Conservation (phyloP, 2,797 vertebrate species). For the Periophthalmus magnuspinnatus region DNA sequence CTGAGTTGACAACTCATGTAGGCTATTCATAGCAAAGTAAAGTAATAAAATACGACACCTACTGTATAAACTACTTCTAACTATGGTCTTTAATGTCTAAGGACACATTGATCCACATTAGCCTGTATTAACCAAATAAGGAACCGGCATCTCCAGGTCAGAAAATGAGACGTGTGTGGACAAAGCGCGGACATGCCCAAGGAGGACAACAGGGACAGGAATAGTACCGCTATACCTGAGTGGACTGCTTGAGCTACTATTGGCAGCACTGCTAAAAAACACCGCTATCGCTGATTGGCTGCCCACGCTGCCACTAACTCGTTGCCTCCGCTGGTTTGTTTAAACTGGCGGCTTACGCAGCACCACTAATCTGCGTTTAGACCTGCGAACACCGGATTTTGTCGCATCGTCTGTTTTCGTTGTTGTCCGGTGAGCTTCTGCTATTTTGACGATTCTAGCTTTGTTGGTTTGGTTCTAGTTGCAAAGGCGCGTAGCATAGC, state of each 20-base stretch:
- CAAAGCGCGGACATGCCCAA: slow-evolving; percentile 5
- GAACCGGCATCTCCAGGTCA: no score
- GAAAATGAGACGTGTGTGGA: not conserved
- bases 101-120: not conserved
- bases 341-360: slow-evolving; percentile 36
- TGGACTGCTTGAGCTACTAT: slow-evolving; percentile 31
- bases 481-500: slow-evolving; percentile 14
- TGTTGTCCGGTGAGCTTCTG: slow-evolving; percentile 20
- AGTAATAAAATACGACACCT: no score
- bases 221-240: slow-evolving; percentile 10
- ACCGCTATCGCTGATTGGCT: slow-evolving; percentile 56
- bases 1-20: no score
- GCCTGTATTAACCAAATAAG: not conserved
- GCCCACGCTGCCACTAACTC: slow-evolving; percentile 42
- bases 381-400: slow-evolving; percentile 35
- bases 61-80: no score
- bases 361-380: slow-evolving; percentile 52
- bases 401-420: slow-evolving; percentile 49
- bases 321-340: slow-evolving; percentile 46
- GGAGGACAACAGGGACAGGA: not conserved
- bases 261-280: slow-evolving; percentile 43
- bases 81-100: no score
- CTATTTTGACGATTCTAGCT: slow-evolving; percentile 33
- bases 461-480: not conserved
- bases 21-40: no score